Evolutionary conservation across 2,797 vertebrate genomes (phyloP).

Genomic region (Lagodon rhomboides): DNA sequence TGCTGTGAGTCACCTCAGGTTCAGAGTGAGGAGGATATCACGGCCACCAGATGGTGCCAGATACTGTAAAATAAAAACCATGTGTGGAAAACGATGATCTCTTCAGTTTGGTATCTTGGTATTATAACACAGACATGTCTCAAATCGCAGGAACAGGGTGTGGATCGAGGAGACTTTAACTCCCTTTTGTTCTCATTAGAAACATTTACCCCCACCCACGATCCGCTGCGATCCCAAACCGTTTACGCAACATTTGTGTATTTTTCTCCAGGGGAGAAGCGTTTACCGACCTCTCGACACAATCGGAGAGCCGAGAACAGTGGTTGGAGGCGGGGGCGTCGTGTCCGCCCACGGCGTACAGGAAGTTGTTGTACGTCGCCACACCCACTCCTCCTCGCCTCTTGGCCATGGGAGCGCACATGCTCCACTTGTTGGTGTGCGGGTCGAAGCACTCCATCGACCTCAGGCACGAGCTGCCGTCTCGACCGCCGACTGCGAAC

Average conservation of each 20-base stretch:
- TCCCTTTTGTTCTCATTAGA: slow-evolving; percentile 41
- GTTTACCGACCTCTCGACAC: slow-evolving; percentile 92
- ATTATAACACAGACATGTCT: slow-evolving; percentile 27
- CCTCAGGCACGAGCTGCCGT: slow-evolving; percentile 96
- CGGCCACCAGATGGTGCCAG: slow-evolving; percentile 81
- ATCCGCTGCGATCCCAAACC: slow-evolving; percentile 4
- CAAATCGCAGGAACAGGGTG: slow-evolving; percentile 56
- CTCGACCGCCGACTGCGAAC: slow-evolving; percentile 95
- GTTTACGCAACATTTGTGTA: slow-evolving; percentile 24
- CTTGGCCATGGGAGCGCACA: slow-evolving; percentile 95
- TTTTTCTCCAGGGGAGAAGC: slow-evolving; percentile 11
- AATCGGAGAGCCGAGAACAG: slow-evolving; percentile 94
- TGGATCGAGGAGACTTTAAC: slow-evolving; percentile 8
- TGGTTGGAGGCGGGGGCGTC: slow-evolving; percentile 97
- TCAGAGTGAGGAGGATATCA: background rate
- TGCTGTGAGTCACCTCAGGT: background rate
- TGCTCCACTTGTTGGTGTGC: slow-evolving; percentile 98
- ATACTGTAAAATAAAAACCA: slow-evolving; percentile 54
- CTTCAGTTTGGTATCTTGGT: background rate
- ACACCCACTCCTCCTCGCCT: slow-evolving; percentile 95
- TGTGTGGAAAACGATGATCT: slow-evolving; percentile 27
- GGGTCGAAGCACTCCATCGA: slow-evolving; percentile 99
- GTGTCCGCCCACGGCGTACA: slow-evolving; percentile 97
- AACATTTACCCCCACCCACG: slow-evolving; percentile 8
- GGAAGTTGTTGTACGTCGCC: slow-evolving; percentile 94